These are phyloP conservation scores for Drosophila mayri DNA, from an alignment of 1,140 invertebrate genomes.

Conservation along the genomic window DNA sequence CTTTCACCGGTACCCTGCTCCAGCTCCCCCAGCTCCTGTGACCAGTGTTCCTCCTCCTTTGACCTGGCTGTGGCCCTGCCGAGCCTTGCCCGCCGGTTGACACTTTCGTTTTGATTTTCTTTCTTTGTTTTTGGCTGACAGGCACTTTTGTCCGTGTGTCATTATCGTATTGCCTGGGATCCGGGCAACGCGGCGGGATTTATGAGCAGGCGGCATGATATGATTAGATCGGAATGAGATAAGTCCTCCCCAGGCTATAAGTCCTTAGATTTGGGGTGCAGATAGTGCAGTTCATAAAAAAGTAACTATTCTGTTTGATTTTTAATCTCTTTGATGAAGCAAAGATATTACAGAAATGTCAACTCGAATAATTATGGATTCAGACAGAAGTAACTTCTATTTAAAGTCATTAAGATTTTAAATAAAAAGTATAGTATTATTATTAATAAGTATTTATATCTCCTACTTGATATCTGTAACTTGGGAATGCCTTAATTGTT, in stretches of 20 bases:
- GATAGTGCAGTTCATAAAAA: neutral
- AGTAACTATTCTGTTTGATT: neutral
- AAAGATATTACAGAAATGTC: neutral
- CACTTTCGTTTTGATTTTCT: conserved; percentile 53
- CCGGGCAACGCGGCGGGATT: conserved; percentile 36
- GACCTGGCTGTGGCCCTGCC: conserved; percentile 11
- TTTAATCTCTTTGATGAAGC: neutral
- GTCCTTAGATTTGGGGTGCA: conserved; percentile 7
- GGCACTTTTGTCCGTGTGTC: conserved; percentile 73
- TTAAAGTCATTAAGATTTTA: neutral
- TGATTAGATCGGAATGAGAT: conserved; percentile 38
- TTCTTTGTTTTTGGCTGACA: conserved; percentile 55
- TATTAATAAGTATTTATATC: too few species aligned
- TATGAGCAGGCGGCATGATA: conserved; percentile 58
- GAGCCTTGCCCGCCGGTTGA: conserved; percentile 41
- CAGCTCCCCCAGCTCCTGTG: conserved; percentile 12
- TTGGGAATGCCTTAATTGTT: neutral
- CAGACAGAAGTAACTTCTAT: neutral
- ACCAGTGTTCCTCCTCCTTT: conserved; percentile 37
- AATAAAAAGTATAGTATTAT: too few species aligned
- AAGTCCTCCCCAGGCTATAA: conserved; percentile 5
- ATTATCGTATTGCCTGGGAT: conserved; percentile 64
- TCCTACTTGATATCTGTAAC: too few species aligned
- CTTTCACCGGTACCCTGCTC: conserved; percentile 56
- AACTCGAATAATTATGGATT: neutral